Evolutionary conservation across 2,797 vertebrate species (phyloP).

Genomic region (Heterohyrax brucei): DNA sequence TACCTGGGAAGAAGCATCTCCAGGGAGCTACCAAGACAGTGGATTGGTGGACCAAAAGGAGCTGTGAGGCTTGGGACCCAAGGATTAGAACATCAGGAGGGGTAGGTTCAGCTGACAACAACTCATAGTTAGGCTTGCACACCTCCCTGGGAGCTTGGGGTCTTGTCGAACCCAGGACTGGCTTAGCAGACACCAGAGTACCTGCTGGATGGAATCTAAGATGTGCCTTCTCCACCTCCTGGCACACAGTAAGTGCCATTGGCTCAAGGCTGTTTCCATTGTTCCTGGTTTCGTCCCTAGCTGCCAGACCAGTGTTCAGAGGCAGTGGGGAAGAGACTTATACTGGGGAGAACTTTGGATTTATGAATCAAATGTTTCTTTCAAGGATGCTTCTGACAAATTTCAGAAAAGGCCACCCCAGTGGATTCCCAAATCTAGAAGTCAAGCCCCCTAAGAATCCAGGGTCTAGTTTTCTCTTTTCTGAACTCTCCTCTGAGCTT

Average conservation of each 20-base stretch:
- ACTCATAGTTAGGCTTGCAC: neutral
- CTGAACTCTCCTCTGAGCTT: neutral
- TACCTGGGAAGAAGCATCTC: neutral
- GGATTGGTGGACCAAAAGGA: neutral
- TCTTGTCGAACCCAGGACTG: neutral
- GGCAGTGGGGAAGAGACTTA: neutral
- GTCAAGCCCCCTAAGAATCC: neutral
- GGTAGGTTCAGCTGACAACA: neutral
- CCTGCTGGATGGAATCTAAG: neutral
- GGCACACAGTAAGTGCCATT: neutral
- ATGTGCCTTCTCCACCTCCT: neutral
- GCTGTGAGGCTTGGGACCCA: neutral
- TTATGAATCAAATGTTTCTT: conserved; percentile 13
- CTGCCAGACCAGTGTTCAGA: neutral
- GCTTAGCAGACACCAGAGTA: neutral
- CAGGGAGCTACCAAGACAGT: neutral
- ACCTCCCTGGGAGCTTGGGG: neutral
- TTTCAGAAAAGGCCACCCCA: neutral
- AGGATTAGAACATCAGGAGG: neutral
- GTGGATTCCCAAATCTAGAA: neutral
- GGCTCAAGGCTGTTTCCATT: neutral
- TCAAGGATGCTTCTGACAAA: conserved; percentile 28
- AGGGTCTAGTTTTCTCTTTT: neutral
- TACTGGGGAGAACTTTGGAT: neutral
- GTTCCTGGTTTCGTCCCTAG: neutral